A percentile compares a stretch with the other conserved stretches of the same genome.
These are phyloP conservation scores for Macaria liturata DNA, from an alignment of 2,888 invertebrate species.

Conservation along the genomic window DNA sequence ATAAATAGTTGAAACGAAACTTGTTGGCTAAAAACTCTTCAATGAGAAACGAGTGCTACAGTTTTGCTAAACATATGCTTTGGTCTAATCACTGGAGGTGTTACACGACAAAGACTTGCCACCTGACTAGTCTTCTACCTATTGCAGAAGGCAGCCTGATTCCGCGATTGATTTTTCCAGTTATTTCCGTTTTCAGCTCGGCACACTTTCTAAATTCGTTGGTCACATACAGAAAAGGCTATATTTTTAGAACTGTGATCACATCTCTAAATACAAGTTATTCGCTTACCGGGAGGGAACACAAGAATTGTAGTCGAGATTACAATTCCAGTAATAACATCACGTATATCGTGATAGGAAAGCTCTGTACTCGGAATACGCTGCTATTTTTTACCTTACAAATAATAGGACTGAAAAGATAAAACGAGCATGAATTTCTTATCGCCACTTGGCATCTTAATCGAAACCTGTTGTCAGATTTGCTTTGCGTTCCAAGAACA, in stretches of 20 bases:
- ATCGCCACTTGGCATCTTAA: conserved; percentile 19
- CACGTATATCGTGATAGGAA: conserved; percentile 32
- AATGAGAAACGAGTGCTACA: no score
- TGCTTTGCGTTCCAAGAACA: conserved; percentile 14
- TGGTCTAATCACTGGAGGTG: conserved; percentile 44
- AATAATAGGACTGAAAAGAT: no score
- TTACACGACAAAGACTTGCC: conserved; percentile 55
- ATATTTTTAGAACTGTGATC: neutral
- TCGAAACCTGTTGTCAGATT: conserved; percentile 17
- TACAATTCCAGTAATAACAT: conserved; percentile 18
- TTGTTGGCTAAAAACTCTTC: no score
- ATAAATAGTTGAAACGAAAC: no score
- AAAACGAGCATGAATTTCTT: conserved; percentile 17
- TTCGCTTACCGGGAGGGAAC: no score
- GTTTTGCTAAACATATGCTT: conserved; percentile 12
- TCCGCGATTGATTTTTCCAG: conserved; percentile 73
- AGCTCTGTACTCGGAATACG: conserved; percentile 14
- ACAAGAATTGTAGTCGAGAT: conserved; percentile 1
- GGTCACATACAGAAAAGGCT: conserved; percentile 3
- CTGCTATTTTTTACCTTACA: conserved; percentile 19
- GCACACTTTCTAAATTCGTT: conserved; percentile 51
- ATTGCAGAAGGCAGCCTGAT: conserved; percentile 52
- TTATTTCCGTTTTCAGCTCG: conserved; percentile 71
- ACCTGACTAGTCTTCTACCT: conserved; percentile 54
- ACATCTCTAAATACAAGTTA: no score